Conservation (phyloP, 23 tunicate genomes). For the Diplosoma virens region DNA sequence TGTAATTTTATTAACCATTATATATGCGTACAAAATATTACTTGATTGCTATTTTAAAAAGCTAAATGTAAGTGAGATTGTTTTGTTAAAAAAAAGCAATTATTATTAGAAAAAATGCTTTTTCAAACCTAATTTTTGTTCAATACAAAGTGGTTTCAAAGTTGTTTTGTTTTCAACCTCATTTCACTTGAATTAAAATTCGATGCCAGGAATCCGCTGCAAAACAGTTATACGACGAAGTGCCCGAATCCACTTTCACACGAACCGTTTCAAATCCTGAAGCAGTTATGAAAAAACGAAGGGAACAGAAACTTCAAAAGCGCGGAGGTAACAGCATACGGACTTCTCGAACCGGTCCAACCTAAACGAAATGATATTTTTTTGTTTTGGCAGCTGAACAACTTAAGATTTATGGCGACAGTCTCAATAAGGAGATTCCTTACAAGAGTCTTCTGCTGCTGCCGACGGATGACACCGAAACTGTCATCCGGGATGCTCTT, state of each 20-base stretch:
- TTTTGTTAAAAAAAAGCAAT: no score
- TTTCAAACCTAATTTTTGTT: no score
- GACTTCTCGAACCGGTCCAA: neutral
- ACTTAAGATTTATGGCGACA: constrained; percentile 77
- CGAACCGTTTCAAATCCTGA: constrained; percentile 97
- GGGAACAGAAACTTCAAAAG: constrained; percentile 90
- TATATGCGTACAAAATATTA: no score
- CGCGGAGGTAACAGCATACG: constrained; percentile 69
- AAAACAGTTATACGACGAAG: constrained; percentile 77
- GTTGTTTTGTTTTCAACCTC: no score
- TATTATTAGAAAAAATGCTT: no score
- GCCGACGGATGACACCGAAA: constrained; percentile 64
- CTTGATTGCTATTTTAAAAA: no score
- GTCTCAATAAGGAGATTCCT: constrained; percentile 70
- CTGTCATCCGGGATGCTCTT: constrained; percentile 61
- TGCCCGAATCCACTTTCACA: constrained; percentile 86
- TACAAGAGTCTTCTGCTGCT: constrained; percentile 68
- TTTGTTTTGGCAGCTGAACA: constrained; percentile 45
- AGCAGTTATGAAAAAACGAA: constrained; percentile 88
- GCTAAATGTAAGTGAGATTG: no score
- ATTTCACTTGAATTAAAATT: no score
- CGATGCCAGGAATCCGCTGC: constrained; percentile 60
- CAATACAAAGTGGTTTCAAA: no score
- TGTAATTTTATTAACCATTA: no score
- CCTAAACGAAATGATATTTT: neutral